phyloP scores from a whole-genome alignment of 2,113 vertebrate species.

The Ia io region DNA sequence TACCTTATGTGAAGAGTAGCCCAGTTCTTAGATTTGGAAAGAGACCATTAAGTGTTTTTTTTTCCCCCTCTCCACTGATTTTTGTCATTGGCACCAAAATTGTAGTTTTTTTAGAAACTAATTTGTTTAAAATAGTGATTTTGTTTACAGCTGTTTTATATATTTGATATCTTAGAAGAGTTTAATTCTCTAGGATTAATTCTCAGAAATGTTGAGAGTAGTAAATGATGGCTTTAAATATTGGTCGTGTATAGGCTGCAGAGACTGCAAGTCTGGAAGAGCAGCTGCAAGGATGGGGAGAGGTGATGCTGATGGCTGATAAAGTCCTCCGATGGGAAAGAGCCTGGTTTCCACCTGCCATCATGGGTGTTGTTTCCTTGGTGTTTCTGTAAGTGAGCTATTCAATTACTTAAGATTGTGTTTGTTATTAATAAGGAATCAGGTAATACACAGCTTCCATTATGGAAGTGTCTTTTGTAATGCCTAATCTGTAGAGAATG shows the following conservation, averaged over 20 bases:
- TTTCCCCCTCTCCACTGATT: background rate
- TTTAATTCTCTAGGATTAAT: background rate
- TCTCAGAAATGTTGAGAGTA: background rate
- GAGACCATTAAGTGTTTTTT: background rate
- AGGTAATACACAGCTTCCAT: background rate
- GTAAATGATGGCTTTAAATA: background rate
- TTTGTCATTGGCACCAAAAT: background rate
- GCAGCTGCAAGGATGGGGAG: slow-evolving; percentile 97
- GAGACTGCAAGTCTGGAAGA: slow-evolving; percentile 96
- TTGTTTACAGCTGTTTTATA: background rate
- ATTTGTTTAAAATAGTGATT: background rate
- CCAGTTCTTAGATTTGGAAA: background rate
- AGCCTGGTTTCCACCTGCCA: slow-evolving; percentile 92
- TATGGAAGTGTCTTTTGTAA: background rate
- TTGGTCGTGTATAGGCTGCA: slow-evolving; percentile 83
- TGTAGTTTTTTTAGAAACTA: background rate
- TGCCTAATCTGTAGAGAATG: slow-evolving; percentile 47
- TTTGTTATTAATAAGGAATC: background rate
- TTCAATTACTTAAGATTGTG: background rate
- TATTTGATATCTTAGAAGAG: background rate
- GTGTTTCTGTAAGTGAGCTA: slow-evolving; percentile 92
- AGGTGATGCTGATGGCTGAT: slow-evolving; percentile 94
- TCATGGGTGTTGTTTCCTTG: slow-evolving; percentile 88
- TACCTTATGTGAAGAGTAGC: background rate
- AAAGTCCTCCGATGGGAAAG: slow-evolving; percentile 95